Evolutionary conservation across 2,888 invertebrate genomes (phyloP), one percentile per base, ranked within the genome.

Genomic region (Sinodicranocentrus sp.): DNA sequence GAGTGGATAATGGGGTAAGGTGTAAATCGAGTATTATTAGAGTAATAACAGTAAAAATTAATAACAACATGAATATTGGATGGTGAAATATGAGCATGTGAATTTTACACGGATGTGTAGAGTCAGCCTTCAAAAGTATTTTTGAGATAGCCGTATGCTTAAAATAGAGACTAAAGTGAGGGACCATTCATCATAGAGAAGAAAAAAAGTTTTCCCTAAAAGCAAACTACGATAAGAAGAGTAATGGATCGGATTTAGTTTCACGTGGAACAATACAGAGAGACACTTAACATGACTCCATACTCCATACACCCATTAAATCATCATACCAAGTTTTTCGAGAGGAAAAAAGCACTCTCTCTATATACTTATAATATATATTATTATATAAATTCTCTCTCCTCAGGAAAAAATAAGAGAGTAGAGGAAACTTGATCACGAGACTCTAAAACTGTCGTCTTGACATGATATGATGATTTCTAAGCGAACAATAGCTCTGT

Each of bases 171-270:
- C n/a, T n/a, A n/a, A n/a, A n/a, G n/a, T n/a, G n/a, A n/a, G n/a
- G n/a, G n/a, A n/a, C n/a, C n/a, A n/a, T n/a, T n/a, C n/a, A n/a
- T n/a, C n/a, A n/a, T n/a, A 33, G 33, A 33, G 33, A 33, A 33
- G 33, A 33, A 33, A 33, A 33, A 10, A 33, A 33, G 10, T 10
- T 33, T 6, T 3, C 33, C 10, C 67, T 61, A 57, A 82, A 70
- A 75, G 75, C 70, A 70, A 65, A 65, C 68, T 75, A 26, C 15
- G 57, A 75, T 76, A 63, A 82, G 76, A 65, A 44, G 39, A 59
- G 63, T 54, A 76, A 71, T 65, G 59, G 76, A 57, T 76, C 71
- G 76, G 82, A 83, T 83, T 83, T 39, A 44, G 82, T 71, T 76
- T 77, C 71, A 71, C 76, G 25, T 13, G 57, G 71, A 76, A 83